Percentiles rank a stretch among this genome's conserved stretches.
phyloP scores from a whole-genome alignment of 2,797 vertebrate genomes.

The Thamnophis elegans region DNA sequence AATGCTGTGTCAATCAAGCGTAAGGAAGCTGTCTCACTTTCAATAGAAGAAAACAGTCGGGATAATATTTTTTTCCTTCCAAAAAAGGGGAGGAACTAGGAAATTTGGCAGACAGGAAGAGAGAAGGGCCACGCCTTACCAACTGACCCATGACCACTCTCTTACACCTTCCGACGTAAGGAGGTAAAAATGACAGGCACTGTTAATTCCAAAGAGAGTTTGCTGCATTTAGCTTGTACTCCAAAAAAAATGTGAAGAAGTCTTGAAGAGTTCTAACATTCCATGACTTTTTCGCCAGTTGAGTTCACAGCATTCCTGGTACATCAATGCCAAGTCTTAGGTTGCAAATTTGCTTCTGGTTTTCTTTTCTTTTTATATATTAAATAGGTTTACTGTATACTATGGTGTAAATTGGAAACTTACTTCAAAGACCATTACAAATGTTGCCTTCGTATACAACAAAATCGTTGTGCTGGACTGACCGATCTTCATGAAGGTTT shows the following conservation, averaged over 20 bases:
- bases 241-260: slow-evolving; percentile 51
- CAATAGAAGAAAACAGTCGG: slow-evolving; percentile 39
- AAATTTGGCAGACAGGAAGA: slow-evolving; percentile 32
- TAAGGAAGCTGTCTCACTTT: slow-evolving; percentile 53
- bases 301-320: slow-evolving; percentile 56
- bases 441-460: slow-evolving; percentile 71
- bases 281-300: slow-evolving; percentile 59
- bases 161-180: slow-evolving; percentile 63
- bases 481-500: slow-evolving; percentile 74
- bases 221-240: slow-evolving; percentile 45
- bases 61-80: neutral
- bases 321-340: slow-evolving; percentile 57
- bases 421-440: slow-evolving; percentile 70
- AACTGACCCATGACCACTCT: slow-evolving; percentile 52
- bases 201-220: slow-evolving; percentile 52
- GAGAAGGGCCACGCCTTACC: slow-evolving; percentile 56
- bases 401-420: slow-evolving; percentile 71
- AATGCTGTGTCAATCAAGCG: slow-evolving; percentile 55
- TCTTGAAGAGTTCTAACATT: slow-evolving; percentile 57
- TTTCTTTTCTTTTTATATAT: slow-evolving; percentile 65
- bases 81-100: slow-evolving; percentile 39
- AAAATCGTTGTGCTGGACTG: slow-evolving; percentile 74
- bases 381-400: slow-evolving; percentile 64
- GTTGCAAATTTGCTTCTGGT: slow-evolving; percentile 51
- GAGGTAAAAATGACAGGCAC: slow-evolving; percentile 62